Evolutionary conservation across 2,113 vertebrate genomes (phyloP), one percentile per base, ranked within the genome.

Genomic region (Neodon shergylaensis): DNA sequence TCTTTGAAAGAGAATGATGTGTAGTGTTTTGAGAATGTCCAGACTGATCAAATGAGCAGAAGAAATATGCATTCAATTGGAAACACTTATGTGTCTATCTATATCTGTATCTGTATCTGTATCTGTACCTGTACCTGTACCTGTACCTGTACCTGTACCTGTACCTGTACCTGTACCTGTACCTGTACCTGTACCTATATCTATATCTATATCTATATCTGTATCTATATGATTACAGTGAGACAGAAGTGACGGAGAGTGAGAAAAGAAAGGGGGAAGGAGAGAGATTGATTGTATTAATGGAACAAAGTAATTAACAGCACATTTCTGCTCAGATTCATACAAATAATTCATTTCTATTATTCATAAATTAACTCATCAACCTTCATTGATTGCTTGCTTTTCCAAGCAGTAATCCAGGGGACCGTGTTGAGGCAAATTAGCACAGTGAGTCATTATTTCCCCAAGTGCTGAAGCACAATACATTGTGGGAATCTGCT

Each of bases 371-470:
- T 88, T 52, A 84, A 22, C 8, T 83, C 19, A 68, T 54, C 19
- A 49, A 78, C 66, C 73, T 24, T 78, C 61, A 63, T 70, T n/a
- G 17, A 47, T 16, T 58, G n/a, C 22, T 73, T 81, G 33, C 31
- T 77, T 93, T 91, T 36, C 61, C n/a, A 72, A 36, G 78, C 39
- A 92, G 5, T 73, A 52, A 63, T 13, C 0, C 61, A 44, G 42
- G 1, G 11, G 47, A 11, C 58, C 54, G 12, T 1, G 1, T 8
- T 68, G 86, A 58, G 11, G 3, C 44, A 16, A 9, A n/a, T 0
- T 31, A 58, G 12, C 6, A 0, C 3, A 22, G 24, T 5, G 4
- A 13, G 26, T 5, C 5, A 13, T 58, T 58, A 1, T 36, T 1
- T 3, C 11, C 49, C 66, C 17, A 22, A 22, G 6, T 26, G 21